Evolutionary conservation across 2,888 invertebrate genomes (phyloP), one percentile per base, ranked within the genome.

Genomic region (Phyllotreta cruciferae): DNA sequence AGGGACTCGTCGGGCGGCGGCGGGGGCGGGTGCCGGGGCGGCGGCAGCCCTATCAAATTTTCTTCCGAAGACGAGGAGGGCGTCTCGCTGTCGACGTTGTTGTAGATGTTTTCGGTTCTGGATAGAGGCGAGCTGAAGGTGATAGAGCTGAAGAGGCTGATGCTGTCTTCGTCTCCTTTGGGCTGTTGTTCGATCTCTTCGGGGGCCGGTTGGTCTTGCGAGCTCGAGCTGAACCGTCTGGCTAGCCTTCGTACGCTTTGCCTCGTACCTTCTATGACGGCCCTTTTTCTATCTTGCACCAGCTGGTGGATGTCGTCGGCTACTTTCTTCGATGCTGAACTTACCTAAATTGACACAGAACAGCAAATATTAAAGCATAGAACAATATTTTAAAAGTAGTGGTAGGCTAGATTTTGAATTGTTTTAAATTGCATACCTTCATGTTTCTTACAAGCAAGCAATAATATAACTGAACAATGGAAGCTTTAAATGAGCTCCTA

Each of bases 251-350:
- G 73, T 6, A 82, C 78, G 78, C 79, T 83, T 79, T 78, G 83
- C 70, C 85, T 83, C 0, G 89, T 89, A 57, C 87, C 84, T 74
- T 88, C 88, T 56, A 88, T 85, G 1, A 89, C 86, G 44, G 88
- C 87, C 68, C 86, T 87, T 58, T 83, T 83, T 70, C 83, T 83
- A 75, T 85, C 81, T 74, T 84, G 78, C 0, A 87, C 84, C 79
- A 84, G 84, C 35, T 81, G 81, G 0, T 85, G 84, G 11, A 86
- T 83, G 73, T 86, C 86, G 68, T 83, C 86, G 0, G 84, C 70
- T 41, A 70, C 66, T 76, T 86, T 86, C 73, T 85, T 86, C 0
- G 86, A 86, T 14, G 84, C 85, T 47, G 83, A 80, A 64, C 85
- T 82, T 8, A 49, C 49, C 49, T 49, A n/a, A n/a, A n/a, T n/a